phyloP scores from a whole-genome alignment of 1,140 invertebrate genomes.

The Stratiolaelaps scimitus region DNA sequence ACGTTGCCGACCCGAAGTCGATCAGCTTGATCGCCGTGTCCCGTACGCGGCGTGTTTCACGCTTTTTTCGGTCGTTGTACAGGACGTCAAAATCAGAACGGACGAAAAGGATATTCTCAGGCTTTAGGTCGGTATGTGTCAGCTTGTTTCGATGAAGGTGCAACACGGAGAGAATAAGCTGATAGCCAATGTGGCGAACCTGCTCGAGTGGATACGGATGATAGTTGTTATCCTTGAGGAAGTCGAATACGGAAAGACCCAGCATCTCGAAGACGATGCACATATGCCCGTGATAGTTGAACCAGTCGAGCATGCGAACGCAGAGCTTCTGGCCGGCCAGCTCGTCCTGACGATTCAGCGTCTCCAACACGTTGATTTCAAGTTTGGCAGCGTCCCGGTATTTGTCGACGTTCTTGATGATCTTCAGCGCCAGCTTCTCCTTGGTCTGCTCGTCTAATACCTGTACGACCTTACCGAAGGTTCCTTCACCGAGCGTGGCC shows the following conservation, averaged over 20 bases:
- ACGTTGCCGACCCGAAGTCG: constrained; percentile 51
- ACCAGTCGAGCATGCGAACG: constrained; percentile 47
- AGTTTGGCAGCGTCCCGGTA: constrained; percentile 49
- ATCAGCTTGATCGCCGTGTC: constrained; percentile 41
- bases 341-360: constrained; percentile 44
- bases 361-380: constrained; percentile 49
- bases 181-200: constrained; percentile 48
- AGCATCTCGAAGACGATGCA: constrained; percentile 49
- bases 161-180: constrained; percentile 45
- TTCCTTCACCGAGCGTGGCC: constrained; percentile 46
- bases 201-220: constrained; percentile 48
- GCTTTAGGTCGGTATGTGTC: constrained; percentile 51
- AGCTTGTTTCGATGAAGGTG: constrained; percentile 47
- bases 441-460: constrained; percentile 30
- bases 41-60: constrained; percentile 30
- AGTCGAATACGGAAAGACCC: constrained; percentile 44
- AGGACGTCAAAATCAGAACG: constrained; percentile 39
- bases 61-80: constrained; percentile 33
- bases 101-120: constrained; percentile 50
- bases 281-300: constrained; percentile 49
- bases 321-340: constrained; percentile 43
- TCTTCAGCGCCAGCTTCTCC: constrained; percentile 44
- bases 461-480: constrained; percentile 43
- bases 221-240: constrained; percentile 48
- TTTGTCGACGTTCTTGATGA: constrained; percentile 51